These are phyloP conservation scores for Liparis tanakae DNA, from an alignment of 2,797 vertebrate genomes.

Conservation along the genomic window DNA sequence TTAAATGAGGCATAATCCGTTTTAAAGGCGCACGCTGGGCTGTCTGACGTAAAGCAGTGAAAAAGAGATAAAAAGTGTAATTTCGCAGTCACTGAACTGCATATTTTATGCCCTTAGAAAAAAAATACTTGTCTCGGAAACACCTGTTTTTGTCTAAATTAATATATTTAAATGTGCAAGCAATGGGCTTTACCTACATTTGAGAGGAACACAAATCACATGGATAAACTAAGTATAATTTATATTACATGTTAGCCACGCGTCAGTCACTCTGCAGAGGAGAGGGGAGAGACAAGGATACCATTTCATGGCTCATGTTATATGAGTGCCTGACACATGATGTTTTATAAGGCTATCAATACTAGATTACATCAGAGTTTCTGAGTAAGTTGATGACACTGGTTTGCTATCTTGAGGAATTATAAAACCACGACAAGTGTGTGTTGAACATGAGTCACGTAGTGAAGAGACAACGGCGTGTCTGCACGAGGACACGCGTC, in stretches of 20 bases:
- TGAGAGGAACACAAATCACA: neutral
- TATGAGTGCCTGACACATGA: neutral
- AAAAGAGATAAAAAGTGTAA: neutral
- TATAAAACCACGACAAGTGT: too few species aligned
- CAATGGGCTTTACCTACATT: neutral
- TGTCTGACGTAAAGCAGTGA: neutral
- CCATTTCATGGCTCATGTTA: neutral
- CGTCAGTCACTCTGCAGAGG: neutral
- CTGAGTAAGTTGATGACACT: neutral
- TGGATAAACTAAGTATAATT: neutral
- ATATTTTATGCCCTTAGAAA: neutral
- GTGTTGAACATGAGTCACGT: too few species aligned
- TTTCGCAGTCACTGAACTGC: neutral
- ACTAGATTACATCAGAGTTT: conserved; percentile 1
- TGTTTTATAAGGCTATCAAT: neutral
- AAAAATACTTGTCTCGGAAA: neutral
- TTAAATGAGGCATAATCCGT: neutral
- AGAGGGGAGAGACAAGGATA: neutral
- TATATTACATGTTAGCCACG: neutral
- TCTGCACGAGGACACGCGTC: neutral
- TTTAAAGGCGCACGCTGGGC: neutral
- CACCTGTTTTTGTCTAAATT: neutral
- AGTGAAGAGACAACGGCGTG: too few species aligned
- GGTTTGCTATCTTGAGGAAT: neutral
- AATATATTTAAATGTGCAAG: neutral